phyloP scores from a whole-genome alignment of 2,888 invertebrate species.

The Macrosiphum euphorbiae region DNA sequence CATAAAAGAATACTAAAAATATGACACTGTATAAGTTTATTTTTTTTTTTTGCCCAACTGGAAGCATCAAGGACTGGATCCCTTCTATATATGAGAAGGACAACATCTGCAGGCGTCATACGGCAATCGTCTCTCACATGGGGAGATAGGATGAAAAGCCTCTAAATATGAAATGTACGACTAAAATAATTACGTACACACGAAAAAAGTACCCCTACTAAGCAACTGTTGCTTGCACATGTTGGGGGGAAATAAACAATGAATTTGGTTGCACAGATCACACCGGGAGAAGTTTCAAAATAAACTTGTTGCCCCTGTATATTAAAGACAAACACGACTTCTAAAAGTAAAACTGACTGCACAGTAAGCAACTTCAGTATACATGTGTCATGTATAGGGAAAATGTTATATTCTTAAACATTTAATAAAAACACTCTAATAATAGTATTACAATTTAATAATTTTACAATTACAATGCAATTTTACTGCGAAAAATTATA shows the following conservation, averaged over 20 bases:
- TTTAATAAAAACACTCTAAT: neutral
- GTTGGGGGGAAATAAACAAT: slow-evolving; percentile 50
- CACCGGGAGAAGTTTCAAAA: slow-evolving; percentile 60
- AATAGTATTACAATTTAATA: neutral
- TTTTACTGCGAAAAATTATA: neutral
- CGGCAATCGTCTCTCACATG: slow-evolving; percentile 48
- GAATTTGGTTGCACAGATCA: slow-evolving; percentile 48
- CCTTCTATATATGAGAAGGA: slow-evolving; percentile 50
- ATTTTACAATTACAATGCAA: neutral
- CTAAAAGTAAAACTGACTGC: neutral
- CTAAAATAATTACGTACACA: slow-evolving; percentile 60
- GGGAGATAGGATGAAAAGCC: slow-evolving; percentile 61
- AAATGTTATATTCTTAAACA: neutral
- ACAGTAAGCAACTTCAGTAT: neutral
- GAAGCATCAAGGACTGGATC: slow-evolving; percentile 39
- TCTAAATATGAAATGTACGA: slow-evolving; percentile 51
- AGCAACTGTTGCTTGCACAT: slow-evolving; percentile 63
- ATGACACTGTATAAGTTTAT: slow-evolving; percentile 32
- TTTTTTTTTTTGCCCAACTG: slow-evolving; percentile 50
- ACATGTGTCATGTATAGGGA: neutral
- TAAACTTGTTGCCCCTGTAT: slow-evolving; percentile 59
- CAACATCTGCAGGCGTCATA: slow-evolving; percentile 64
- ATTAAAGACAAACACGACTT: slow-evolving; percentile 36
- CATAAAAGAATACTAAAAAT: slow-evolving; percentile 55
- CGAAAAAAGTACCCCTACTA: slow-evolving; percentile 64